These are phyloP conservation scores for Heteromormyrus szaboi DNA, from an alignment of 2,797 vertebrate species.

Conservation along the genomic window DNA sequence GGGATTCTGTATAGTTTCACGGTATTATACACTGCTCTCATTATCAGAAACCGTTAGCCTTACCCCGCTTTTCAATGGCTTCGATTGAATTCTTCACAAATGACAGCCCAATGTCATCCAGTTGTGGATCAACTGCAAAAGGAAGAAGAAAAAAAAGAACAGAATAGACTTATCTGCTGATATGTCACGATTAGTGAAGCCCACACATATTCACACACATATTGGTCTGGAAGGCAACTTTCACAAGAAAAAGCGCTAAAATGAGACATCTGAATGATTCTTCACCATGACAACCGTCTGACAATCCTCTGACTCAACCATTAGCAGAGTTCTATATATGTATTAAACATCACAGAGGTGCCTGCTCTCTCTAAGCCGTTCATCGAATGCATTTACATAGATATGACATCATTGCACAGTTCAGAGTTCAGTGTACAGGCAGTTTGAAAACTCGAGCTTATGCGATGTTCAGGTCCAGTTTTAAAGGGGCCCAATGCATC, in stretches of 20 bases:
- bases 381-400: not conserved
- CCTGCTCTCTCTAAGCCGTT: not conserved
- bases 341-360: not conserved
- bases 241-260: not conserved
- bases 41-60: constrained; percentile 21
- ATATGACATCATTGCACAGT: not conserved
- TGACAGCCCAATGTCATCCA: constrained; percentile 83
- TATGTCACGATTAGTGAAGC: not conserved
- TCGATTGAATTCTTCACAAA: constrained; percentile 87
- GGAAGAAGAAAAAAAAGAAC: not conserved
- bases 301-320: not conserved
- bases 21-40: not conserved
- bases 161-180: not conserved
- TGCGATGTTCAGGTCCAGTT: not conserved
- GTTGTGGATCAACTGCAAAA: constrained; percentile 68
- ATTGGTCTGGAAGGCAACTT: not conserved
- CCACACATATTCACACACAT: not conserved
- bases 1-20: not conserved
- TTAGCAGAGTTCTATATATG: not conserved
- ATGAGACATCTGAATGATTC: not conserved
- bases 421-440: not conserved
- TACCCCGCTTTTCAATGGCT: constrained; percentile 85
- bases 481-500: not conserved
- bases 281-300: not conserved
- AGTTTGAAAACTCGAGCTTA: not conserved